Percentiles rank a stretch among this genome's conserved stretches.
phyloP scores from a whole-genome alignment of 2,113 vertebrate species.

The Ondatra zibethicus region DNA sequence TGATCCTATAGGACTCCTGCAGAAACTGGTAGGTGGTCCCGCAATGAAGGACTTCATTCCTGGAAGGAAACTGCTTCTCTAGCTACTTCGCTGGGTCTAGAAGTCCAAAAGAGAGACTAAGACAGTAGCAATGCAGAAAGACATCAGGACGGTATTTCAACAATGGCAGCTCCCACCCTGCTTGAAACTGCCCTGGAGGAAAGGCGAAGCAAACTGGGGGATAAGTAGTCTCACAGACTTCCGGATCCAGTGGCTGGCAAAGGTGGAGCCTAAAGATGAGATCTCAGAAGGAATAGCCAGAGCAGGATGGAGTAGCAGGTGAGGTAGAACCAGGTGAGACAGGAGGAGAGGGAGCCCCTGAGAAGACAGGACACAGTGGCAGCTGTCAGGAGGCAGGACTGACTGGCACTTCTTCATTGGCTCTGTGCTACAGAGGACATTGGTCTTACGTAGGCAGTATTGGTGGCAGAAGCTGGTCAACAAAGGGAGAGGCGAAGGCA shows the following conservation, averaged over 20 bases:
- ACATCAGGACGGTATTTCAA: neutral
- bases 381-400: neutral
- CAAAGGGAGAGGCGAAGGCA: neutral
- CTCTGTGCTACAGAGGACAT: neutral
- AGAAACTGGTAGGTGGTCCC: neutral
- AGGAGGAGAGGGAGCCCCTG: neutral
- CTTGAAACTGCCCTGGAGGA: neutral
- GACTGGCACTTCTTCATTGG: neutral
- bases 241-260: neutral
- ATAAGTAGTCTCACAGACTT: neutral
- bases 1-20: neutral
- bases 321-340: neutral
- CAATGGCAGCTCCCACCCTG: too few relatives aligned
- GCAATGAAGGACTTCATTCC: neutral
- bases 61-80: neutral
- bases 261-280: neutral
- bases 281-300: neutral
- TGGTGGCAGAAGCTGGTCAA: neutral
- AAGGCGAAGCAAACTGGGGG: neutral
- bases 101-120: neutral
- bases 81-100: neutral
- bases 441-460: neutral
- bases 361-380: neutral
- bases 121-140: neutral
- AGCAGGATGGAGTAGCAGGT: neutral